These are phyloP conservation scores for Diplogasteroides magnus DNA, from an alignment of 1,140 invertebrate species.

Conservation along the genomic window DNA sequence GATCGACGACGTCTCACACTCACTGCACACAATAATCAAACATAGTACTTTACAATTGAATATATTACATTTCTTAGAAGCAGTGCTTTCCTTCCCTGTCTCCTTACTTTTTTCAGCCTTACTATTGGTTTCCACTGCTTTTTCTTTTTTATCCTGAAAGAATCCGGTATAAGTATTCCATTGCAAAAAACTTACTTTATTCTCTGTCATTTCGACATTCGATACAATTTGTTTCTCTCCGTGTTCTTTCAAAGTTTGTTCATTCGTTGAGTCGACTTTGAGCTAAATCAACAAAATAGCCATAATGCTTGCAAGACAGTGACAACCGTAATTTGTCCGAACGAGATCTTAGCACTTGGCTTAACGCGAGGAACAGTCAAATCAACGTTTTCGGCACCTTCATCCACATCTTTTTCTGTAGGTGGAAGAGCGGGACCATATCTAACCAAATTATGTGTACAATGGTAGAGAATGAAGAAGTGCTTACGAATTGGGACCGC, in stretches of 20 bases:
- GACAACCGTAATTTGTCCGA: neutral
- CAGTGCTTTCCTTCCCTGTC: slow-evolving; percentile 7
- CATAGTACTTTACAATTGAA: neutral
- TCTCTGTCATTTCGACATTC: slow-evolving; percentile 6
- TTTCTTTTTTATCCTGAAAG: neutral
- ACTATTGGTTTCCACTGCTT: slow-evolving; percentile 5
- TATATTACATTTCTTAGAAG: neutral
- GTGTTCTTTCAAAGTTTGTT: neutral
- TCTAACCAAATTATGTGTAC: neutral
- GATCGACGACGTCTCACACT: neutral
- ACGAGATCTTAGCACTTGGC: neutral
- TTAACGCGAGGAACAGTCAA: neutral
- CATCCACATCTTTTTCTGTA: neutral
- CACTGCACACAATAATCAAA: neutral
- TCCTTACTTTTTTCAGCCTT: slow-evolving; percentile 15
- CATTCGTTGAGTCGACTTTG: neutral
- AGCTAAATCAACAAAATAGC: neutral
- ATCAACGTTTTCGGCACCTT: neutral
- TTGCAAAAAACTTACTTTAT: too few relatives aligned
- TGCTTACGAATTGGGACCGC: neutral
- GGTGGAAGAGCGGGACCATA: neutral
- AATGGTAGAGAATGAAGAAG: neutral
- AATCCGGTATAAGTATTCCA: too few relatives aligned
- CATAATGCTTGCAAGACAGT: too few relatives aligned
- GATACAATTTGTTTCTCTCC: neutral